Evolutionary conservation across 2,113 vertebrate species (phyloP).

Genomic region (Aegypius monachus): DNA sequence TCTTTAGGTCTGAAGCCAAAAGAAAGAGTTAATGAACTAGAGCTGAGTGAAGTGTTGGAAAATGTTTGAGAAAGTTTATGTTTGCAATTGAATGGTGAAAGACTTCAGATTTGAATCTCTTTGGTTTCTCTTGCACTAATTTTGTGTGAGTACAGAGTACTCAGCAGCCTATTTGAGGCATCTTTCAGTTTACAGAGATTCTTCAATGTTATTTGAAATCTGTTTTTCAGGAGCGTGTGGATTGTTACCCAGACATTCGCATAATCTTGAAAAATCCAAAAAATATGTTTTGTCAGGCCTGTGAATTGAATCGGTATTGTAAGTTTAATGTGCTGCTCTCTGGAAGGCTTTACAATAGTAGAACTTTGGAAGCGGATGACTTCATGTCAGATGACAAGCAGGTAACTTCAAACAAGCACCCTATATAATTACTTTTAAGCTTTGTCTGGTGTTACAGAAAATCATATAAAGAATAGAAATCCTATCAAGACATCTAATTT

Average conservation of each 20-base stretch:
- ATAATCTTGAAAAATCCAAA: neutral
- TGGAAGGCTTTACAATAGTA: slow-evolving; percentile 75
- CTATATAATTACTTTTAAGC: neutral
- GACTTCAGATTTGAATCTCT: neutral
- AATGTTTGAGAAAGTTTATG: neutral
- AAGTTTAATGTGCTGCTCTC: slow-evolving; percentile 73
- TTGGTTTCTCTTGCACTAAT: neutral
- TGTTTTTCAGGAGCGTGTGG: slow-evolving; percentile 78
- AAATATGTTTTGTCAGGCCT: slow-evolving; percentile 74
- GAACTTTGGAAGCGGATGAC: slow-evolving; percentile 77
- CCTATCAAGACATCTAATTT: neutral
- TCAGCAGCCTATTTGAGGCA: neutral
- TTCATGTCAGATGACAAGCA: slow-evolving; percentile 84
- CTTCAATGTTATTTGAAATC: neutral
- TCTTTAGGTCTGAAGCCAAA: neutral
- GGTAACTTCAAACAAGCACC: slow-evolving; percentile 61
- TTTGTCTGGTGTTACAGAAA: neutral
- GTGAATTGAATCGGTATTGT: slow-evolving; percentile 72
- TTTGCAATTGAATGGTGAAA: neutral
- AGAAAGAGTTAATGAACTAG: neutral
- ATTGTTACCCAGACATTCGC: slow-evolving; percentile 75
- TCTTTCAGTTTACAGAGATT: neutral
- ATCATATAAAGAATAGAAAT: neutral
- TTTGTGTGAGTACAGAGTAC: neutral
- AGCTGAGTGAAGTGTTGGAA: neutral